phyloP scores from a whole-genome alignment of 1,140 invertebrate genomes.

The Choristoneura fumiferana region DNA sequence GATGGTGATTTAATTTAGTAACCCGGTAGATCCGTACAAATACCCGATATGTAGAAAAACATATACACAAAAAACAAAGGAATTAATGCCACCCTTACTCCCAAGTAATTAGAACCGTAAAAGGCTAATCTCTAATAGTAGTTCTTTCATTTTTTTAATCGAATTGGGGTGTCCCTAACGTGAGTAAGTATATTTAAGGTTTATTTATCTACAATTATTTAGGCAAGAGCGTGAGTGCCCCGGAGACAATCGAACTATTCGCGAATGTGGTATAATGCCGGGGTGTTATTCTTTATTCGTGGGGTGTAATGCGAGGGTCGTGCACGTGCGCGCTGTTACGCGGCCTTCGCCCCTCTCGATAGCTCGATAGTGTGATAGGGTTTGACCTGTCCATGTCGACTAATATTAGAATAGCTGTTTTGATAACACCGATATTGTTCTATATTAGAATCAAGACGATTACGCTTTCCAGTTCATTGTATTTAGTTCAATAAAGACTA shows the following conservation, averaged over 20 bases:
- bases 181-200: constrained; percentile 47
- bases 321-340: constrained; percentile 66
- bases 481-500: too few species aligned
- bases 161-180: constrained; percentile 29
- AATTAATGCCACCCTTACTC: too few species aligned
- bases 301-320: constrained; percentile 40
- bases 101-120: not conserved
- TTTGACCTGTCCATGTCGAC: constrained; percentile 53
- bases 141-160: constrained; percentile 43
- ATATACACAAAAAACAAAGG: too few species aligned
- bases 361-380: constrained; percentile 44
- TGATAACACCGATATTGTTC: too few species aligned
- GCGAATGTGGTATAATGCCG: constrained; percentile 54
- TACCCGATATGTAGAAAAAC: too few species aligned
- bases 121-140: constrained; percentile 24
- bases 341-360: constrained; percentile 38
- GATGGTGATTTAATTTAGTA: too few species aligned
- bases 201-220: constrained; percentile 69
- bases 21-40: too few species aligned
- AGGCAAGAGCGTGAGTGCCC: constrained; percentile 45
- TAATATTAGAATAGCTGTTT: not conserved
- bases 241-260: constrained; percentile 53
- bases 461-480: too few species aligned
- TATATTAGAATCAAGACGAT: too few species aligned
- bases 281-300: constrained; percentile 35